phyloP scores from a whole-genome alignment of 2,113 vertebrate species.

The Gopherus evgoodei region DNA sequence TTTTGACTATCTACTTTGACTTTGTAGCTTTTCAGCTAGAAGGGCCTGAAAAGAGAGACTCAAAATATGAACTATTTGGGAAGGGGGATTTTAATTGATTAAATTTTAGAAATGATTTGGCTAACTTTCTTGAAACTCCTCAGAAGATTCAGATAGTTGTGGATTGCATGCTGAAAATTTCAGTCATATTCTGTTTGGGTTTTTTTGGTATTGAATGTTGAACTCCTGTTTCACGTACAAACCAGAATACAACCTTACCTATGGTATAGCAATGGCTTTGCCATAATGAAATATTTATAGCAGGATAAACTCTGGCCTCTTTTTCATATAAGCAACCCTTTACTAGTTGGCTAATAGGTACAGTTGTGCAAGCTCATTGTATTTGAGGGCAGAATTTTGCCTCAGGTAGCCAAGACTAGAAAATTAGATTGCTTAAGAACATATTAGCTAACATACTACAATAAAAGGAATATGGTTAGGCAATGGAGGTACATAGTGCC shows the following conservation, averaged over 20 bases:
- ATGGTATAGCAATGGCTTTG: slow-evolving; percentile 48
- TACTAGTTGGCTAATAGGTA: slow-evolving; percentile 55
- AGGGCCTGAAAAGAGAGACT: not conserved
- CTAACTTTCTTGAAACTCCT: not conserved
- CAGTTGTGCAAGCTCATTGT: slow-evolving; percentile 26
- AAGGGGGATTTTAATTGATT: not conserved
- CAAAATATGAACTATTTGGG: not conserved
- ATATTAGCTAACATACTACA: not conserved
- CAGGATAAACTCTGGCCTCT: slow-evolving; percentile 45
- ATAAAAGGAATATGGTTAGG: not conserved
- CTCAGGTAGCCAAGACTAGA: not conserved
- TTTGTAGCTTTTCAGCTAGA: not conserved
- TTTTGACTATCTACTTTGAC: not conserved
- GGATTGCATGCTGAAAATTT: not conserved
- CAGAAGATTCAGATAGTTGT: not conserved
- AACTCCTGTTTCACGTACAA: slow-evolving; percentile 39
- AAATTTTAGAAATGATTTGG: not conserved
- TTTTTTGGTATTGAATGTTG: slow-evolving; percentile 23
- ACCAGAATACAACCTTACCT: slow-evolving; percentile 42
- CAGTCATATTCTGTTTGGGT: not conserved
- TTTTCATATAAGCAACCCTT: slow-evolving; percentile 53
- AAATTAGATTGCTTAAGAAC: not conserved
- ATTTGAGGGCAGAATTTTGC: not conserved
- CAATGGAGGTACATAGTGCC: not conserved
- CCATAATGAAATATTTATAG: slow-evolving; percentile 57